Evolutionary conservation across 2,113 vertebrate species (phyloP), one percentile per base, ranked within the genome.

Genomic region (Oreochromis tanganicae): DNA sequence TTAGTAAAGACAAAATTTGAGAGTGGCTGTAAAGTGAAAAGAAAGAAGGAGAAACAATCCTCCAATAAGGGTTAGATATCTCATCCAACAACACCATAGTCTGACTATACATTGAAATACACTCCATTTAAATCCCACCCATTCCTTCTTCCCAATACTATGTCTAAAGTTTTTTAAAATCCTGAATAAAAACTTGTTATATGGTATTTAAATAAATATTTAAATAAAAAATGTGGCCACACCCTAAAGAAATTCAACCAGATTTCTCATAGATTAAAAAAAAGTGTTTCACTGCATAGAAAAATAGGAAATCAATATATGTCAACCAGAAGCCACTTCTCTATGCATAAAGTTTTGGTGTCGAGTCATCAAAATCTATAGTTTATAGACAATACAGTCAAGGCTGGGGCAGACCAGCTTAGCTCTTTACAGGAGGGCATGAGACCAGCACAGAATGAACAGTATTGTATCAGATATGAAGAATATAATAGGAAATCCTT

Each of bases 361-460:
- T 27, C 43, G 14, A 87, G 80, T 87, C 46, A 80, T 86, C 68
- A 41, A 75, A 87, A 87, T 90, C 78, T 52, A 82, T 80, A 83
- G 61, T 73, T 57, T 50, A n/a, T 50, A 59, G 27, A 61, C 54
- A 61, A 24, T 16, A 38, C 19, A 54, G 56, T 24, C 8, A 50
- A 52, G 73, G 50, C 52, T 79, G 27, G 48, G 89, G 55, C 61
- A 71, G 71, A 73, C 38, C 27, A 75, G 63, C 87, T 85, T 56
- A 73, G 38, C 14, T 29, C 79, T 75, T 46, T 82, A 80, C 41
- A 57, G 83, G 83, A 84, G 56, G 87, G 61, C 68, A 38, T 11
- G 5, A 85, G 55, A 87, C 48, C 38, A 71, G 73, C 21, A 50
- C 34, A 71, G 9, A 11, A 91, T 27, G 5, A 41, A 78, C 17